phyloP scores from a whole-genome alignment of 2,797 vertebrate genomes.

The Crocodylus rhombifer region DNA sequence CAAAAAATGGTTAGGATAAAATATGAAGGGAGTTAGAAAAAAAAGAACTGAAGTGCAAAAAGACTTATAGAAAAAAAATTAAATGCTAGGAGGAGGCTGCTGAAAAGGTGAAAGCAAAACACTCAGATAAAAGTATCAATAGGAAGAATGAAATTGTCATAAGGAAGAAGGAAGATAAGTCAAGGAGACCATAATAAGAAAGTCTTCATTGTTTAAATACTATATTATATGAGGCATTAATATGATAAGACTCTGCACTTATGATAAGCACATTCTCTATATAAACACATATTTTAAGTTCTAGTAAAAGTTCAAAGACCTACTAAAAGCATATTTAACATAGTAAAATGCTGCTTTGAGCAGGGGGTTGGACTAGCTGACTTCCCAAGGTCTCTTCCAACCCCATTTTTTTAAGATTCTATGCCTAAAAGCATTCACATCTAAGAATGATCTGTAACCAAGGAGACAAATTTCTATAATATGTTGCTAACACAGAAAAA shows the following conservation, averaged over 20 bases:
- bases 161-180: neutral
- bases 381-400: no score
- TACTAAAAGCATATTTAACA: no score
- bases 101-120: neutral
- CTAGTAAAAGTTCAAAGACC: no score
- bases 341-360: no score
- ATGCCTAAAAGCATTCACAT: neutral
- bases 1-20: neutral
- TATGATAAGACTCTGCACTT: no score
- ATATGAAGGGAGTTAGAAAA: neutral
- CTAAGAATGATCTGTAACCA: neutral
- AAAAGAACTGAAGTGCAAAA: neutral
- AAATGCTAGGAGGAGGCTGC: neutral
- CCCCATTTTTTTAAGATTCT: neutral
- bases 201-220: no score
- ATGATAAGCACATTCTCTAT: no score
- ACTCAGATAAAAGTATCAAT: neutral
- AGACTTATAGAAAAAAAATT: neutral
- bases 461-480: neutral
- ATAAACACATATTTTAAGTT: no score
- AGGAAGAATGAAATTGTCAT: neutral
- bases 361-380: no score
- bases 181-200: neutral
- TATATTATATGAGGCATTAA: no score
- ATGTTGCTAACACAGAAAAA: neutral